Evolutionary conservation across 2,113 vertebrate species (phyloP).

Genomic region (Anhinga anhinga): DNA sequence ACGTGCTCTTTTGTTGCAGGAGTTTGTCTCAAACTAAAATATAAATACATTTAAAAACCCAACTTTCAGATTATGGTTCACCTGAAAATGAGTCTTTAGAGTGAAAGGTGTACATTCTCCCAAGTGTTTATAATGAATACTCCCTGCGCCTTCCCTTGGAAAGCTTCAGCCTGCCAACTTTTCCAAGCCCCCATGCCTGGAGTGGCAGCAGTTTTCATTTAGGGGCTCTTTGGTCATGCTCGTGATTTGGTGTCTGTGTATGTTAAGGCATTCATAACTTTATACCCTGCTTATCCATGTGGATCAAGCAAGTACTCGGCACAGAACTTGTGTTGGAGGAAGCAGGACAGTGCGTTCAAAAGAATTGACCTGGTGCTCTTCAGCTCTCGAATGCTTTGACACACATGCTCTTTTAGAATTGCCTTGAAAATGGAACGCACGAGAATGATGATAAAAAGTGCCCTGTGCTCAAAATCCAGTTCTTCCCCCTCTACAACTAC

Average conservation of each 20-base stretch:
- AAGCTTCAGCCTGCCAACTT: background rate
- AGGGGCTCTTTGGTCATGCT: background rate
- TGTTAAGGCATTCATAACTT: background rate
- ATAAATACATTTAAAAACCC: background rate
- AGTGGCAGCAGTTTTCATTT: constrained; percentile 3
- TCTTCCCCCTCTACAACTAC: background rate
- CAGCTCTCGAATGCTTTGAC: background rate
- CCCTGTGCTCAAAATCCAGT: background rate
- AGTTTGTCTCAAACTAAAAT: background rate
- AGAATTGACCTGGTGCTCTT: background rate
- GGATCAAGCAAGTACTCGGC: background rate
- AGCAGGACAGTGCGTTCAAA: background rate
- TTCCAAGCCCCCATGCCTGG: background rate
- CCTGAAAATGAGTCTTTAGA: background rate
- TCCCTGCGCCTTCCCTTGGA: background rate
- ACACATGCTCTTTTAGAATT: background rate
- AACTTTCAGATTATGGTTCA: background rate
- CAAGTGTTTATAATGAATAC: background rate
- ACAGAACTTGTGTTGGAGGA: background rate
- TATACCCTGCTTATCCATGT: background rate
- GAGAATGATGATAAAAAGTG: background rate
- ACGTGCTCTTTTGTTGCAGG: background rate
- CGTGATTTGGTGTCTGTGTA: background rate
- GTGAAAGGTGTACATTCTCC: background rate
- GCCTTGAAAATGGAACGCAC: background rate